Percentiles rank a stretch among this genome's conserved stretches.
Evolutionary conservation across 2,888 invertebrate genomes (phyloP).

Genomic region (Rhagophthalmus giganteus): DNA sequence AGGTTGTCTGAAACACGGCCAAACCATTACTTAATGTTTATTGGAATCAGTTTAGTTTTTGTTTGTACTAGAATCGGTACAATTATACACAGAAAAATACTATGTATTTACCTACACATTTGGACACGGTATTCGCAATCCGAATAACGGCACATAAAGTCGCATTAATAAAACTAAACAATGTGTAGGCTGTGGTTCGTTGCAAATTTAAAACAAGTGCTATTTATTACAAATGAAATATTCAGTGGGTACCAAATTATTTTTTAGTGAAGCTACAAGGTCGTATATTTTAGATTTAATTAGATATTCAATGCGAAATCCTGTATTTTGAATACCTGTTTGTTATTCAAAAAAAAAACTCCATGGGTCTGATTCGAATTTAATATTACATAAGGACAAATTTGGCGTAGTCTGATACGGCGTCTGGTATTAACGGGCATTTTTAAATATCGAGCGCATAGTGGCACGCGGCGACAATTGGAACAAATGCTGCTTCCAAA

Average conservation of each 20-base stretch:
- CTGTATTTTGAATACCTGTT: slow-evolving; percentile 27
- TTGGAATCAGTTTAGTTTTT: slow-evolving; percentile 9
- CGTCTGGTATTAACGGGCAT: too few relatives aligned
- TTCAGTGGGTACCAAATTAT: slow-evolving; percentile 30
- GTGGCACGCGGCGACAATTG: too few relatives aligned
- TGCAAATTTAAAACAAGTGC: slow-evolving; percentile 26
- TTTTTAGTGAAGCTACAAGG: slow-evolving; percentile 29
- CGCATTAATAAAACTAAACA: slow-evolving; percentile 27
- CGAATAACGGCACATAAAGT: slow-evolving; percentile 17
- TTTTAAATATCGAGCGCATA: too few relatives aligned
- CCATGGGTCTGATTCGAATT: slow-evolving; percentile 18
- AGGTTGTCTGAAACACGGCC: slow-evolving; percentile 20
- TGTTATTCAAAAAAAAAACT: slow-evolving; percentile 22
- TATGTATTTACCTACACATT: slow-evolving; percentile 7
- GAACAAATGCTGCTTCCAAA: too few relatives aligned
- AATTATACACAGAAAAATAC: neutral
- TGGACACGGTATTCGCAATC: slow-evolving; percentile 11
- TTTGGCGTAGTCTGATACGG: slow-evolving; percentile 10
- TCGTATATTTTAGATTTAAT: slow-evolving; percentile 31
- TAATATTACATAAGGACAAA: slow-evolving; percentile 13
- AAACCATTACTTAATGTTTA: slow-evolving; percentile 17
- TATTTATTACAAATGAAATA: slow-evolving; percentile 30
- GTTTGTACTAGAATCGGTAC: slow-evolving; percentile 1
- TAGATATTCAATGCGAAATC: slow-evolving; percentile 32
- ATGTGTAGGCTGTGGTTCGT: slow-evolving; percentile 26